Percentiles rank a stretch among this genome's conserved stretches.
These are phyloP conservation scores for Apodemia zela DNA, from an alignment of 2,888 invertebrate species.

Conservation along the genomic window DNA sequence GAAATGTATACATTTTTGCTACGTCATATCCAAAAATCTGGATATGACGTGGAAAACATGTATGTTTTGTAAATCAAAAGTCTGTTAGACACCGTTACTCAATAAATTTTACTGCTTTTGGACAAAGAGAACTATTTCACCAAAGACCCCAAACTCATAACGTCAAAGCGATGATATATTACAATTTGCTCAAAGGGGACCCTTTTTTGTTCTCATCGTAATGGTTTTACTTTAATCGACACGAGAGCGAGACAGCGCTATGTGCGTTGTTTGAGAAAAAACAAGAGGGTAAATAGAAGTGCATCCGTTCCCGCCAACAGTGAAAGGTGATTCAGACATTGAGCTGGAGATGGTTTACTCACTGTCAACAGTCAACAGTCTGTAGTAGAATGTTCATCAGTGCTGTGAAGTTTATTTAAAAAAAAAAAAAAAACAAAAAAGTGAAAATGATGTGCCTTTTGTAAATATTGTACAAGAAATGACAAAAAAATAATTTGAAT, in stretches of 20 bases:
- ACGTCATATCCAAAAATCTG: too few species aligned
- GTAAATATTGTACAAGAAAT: neutral
- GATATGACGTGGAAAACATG: constrained; percentile 5
- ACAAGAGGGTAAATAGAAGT: constrained; percentile 46
- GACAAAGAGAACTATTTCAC: constrained; percentile 59
- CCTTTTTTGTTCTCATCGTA: constrained; percentile 78
- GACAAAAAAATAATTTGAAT: neutral
- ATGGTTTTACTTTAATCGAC: constrained; percentile 77
- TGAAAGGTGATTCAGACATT: constrained; percentile 63
- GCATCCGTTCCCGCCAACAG: constrained; percentile 68
- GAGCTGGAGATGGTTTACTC: constrained; percentile 59
- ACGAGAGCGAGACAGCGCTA: constrained; percentile 36
- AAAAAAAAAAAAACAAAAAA: neutral
- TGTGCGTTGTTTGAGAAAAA: constrained; percentile 36
- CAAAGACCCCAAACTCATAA: constrained; percentile 65
- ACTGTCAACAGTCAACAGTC: constrained; percentile 75
- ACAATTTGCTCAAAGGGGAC: constrained; percentile 78
- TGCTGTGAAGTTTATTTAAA: constrained; percentile 36
- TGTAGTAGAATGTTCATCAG: constrained; percentile 51
- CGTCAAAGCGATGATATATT: constrained; percentile 79
- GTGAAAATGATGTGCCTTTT: neutral
- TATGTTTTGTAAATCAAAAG: constrained; percentile 24
- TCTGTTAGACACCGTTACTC: constrained; percentile 53
- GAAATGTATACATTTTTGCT: neutral
- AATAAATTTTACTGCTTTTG: constrained; percentile 66